Evolutionary conservation across 2,113 vertebrate genomes (phyloP), one percentile per base, ranked within the genome.

Genomic region (Tachycineta bicolor): DNA sequence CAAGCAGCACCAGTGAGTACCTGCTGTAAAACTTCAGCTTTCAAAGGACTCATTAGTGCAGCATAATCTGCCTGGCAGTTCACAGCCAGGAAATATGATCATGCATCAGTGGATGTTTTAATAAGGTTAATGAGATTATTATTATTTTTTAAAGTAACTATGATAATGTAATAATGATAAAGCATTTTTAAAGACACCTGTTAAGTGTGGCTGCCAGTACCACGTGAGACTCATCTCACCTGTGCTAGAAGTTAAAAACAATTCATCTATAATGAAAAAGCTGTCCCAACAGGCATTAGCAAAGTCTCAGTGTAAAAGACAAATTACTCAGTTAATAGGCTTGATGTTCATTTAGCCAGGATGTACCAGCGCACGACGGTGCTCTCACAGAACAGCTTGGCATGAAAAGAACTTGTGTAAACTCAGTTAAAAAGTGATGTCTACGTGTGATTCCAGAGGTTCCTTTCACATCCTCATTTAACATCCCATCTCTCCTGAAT

Each of bases 121-220:
- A 97, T 93, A 94, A 94, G 60, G 76, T 90, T 96, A 96, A 95
- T 91, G 82, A 64, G 59, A 64, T 90, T 84, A 83, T 65, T 89
- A 84, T 55, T 94, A 43, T 91, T 96, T 56, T 93, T 85, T 69
- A n/a, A 88, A 80, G 47, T 88, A 92, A 77, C 79, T 67, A 25
- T 50, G 43, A 62, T 83, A 77, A 70, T 67, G 49, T 68, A 88
- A 88, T 88, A 93, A 83, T 29, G 82, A 31, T 81, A 78, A 92
- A 81, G 28, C 15, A 78, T 71, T 86, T 94, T 80, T 65, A 55
- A 44, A 77, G 59, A 43, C 1, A 24, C 63, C 68, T 88, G 63
- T 41, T 94, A 44, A 41, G 28, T 9, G 63, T n/a, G 34, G 64
- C n/a, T 95, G 75, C 75, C 90, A 70, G 78, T 6, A 70, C 34